Base-by-base conservation (phyloP, 2,888 invertebrate genomes). In the Cryptus armator region DNA sequence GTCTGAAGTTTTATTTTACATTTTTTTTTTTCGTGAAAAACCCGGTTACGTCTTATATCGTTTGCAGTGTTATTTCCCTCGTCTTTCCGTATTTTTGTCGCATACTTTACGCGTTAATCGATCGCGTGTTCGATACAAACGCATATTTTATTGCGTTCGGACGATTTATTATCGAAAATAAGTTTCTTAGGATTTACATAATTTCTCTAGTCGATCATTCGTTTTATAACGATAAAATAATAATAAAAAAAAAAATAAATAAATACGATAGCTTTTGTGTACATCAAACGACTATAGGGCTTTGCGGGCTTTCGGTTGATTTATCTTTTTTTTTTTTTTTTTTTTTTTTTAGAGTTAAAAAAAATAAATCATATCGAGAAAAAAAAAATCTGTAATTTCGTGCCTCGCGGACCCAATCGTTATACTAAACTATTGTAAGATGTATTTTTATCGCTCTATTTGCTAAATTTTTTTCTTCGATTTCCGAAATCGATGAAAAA, bases 191-290 rank as follows among this genome's bases (percentile, higher is more conserved):
- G 70, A 79, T 83, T 79, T 88, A 86, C 76, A 83, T 83, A 83
- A 87, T 78, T 80, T 83, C 83, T 90, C 90, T 90, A 90, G 90
- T 90, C 90, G 87, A 89, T 76, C 67, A 84, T 75, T 85, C 86
- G 43, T 46, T 72, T 68, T 19, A 37, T 51, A 56, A 48, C 29
- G 43, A 66, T 43, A 56, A 59, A 43, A 24, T 24, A 24, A 24
- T 24, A 24, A 24, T 24, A 2, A 51, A n/a, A n/a, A 0, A 16
- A 14, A n/a, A 0, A 16, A 14, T 51, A n/a, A 51, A n/a, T 10
- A 51, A n/a, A 14, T 43, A 16, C 16, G 37, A 66, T 66, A 43
- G 43, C 66, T 66, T 66, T 43, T 43, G 16, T 16, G 9, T 16
- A 56, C 19, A 4, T 4, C 12, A 37, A 53, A 53, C 19, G 59